Evolutionary conservation across 2,888 invertebrate genomes (phyloP).

Genomic region (Crossocerus cetratus): DNA sequence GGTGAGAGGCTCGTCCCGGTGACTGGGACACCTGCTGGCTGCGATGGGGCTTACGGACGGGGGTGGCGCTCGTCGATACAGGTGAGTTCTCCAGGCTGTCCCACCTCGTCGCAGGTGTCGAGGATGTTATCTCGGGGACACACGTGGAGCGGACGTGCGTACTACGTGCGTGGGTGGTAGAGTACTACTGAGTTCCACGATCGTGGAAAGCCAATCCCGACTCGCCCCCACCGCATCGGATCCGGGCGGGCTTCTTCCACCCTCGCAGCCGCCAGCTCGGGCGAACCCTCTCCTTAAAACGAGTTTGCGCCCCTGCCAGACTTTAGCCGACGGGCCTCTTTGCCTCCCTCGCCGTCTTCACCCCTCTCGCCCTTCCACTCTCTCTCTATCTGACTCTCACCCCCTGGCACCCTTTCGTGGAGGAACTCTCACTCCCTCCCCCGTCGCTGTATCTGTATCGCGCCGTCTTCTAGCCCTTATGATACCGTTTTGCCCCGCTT

Average conservation of each 20-base stretch:
- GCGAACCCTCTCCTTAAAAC: slow-evolving; percentile 50
- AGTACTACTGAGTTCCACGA: slow-evolving; percentile 75
- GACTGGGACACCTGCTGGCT: no score
- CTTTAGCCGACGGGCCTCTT: slow-evolving; percentile 16
- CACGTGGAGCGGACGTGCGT: slow-evolving; percentile 77
- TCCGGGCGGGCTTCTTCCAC: slow-evolving; percentile 37
- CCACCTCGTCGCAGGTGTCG: slow-evolving; percentile 78
- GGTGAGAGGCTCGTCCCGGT: no score
- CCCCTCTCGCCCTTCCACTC: not conserved
- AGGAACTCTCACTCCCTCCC: not conserved
- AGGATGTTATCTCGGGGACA: slow-evolving; percentile 62
- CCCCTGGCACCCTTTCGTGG: not conserved
- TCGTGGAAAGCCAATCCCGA: slow-evolving; percentile 59
- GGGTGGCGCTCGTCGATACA: slow-evolving; percentile 70
- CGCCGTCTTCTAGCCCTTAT: not conserved
- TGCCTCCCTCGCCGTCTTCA: not conserved
- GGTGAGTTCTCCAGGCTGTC: slow-evolving; percentile 65
- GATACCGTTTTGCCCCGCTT: not conserved
- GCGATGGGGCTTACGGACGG: no score
- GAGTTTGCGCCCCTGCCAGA: slow-evolving; percentile 64
- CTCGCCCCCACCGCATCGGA: slow-evolving; percentile 40
- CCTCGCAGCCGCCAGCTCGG: slow-evolving; percentile 30
- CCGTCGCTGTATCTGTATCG: not conserved
- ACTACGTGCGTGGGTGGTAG: slow-evolving; percentile 79
- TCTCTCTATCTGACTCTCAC: not conserved